These are phyloP conservation scores for Rhinoderma darwinii DNA, from an alignment of 2,113 vertebrate species.

Conservation along the genomic window DNA sequence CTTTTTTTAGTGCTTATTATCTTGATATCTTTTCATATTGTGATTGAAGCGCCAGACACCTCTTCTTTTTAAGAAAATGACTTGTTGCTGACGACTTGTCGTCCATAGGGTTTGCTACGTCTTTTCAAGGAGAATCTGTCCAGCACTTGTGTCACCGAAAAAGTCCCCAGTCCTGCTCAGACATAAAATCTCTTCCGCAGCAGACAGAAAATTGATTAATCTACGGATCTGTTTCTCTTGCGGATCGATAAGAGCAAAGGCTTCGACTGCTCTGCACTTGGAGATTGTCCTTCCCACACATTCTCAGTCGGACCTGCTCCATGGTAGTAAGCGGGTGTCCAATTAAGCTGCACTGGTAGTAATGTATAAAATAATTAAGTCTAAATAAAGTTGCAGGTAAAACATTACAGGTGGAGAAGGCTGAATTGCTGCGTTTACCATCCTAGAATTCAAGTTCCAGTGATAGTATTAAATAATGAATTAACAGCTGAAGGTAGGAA, in stretches of 20 bases:
- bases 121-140: background rate
- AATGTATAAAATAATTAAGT: background rate
- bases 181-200: background rate
- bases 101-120: too few species aligned
- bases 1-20: too few species aligned
- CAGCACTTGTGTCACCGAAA: background rate
- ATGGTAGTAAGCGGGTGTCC: background rate
- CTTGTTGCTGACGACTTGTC: too few species aligned
- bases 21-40: background rate
- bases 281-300: slow-evolving; percentile 23
- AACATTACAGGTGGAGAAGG: background rate
- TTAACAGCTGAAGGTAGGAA: too few species aligned
- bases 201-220: slow-evolving; percentile 47
- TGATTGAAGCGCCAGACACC: background rate
- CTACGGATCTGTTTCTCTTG: slow-evolving; percentile 37
- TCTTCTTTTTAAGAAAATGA: background rate
- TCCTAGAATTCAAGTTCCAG: background rate
- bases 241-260: slow-evolving; percentile 19
- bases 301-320: background rate
- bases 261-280: background rate
- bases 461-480: too few species aligned
- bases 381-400: background rate
- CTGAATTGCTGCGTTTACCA: background rate
- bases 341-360: background rate
- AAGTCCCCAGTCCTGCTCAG: background rate